Evolutionary conservation across 2,797 vertebrate species (phyloP).

Genomic region (Etheostoma perlongum): DNA sequence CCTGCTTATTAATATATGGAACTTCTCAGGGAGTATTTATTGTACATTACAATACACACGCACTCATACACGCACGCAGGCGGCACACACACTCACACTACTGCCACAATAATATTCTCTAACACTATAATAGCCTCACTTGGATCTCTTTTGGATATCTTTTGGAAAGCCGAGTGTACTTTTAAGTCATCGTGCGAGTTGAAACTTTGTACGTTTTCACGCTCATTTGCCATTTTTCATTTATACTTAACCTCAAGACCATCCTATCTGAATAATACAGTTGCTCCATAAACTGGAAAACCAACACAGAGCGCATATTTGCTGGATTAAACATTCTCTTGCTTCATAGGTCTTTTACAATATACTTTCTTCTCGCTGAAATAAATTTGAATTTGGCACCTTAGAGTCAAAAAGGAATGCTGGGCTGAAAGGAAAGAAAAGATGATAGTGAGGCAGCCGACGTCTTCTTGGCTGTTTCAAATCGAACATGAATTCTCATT

Average conservation of each 20-base stretch:
- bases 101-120: slow-evolving; percentile 47
- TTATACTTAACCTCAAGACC: slow-evolving; percentile 53
- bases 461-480: slow-evolving; percentile 57
- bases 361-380: slow-evolving; percentile 52
- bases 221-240: slow-evolving; percentile 67
- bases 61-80: slow-evolving; percentile 3
- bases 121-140: slow-evolving; percentile 4
- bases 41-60: slow-evolving; percentile 36
- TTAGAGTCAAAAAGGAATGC: slow-evolving; percentile 55
- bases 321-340: slow-evolving; percentile 72
- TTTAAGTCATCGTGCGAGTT: slow-evolving; percentile 57
- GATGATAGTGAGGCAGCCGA: slow-evolving; percentile 53
- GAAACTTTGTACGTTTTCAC: slow-evolving; percentile 60
- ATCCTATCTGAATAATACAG: slow-evolving; percentile 66
- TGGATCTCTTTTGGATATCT: slow-evolving; percentile 43
- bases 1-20: slow-evolving; percentile 40
- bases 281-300: slow-evolving; percentile 57
- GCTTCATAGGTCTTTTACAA: slow-evolving; percentile 63
- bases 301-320: slow-evolving; percentile 45
- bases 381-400: slow-evolving; percentile 68
- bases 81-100: slow-evolving; percentile 5
- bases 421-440: slow-evolving; percentile 49
- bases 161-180: slow-evolving; percentile 52
- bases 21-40: slow-evolving; percentile 45
- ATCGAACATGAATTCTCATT: slow-evolving; percentile 76